Evolutionary conservation across 2,113 vertebrate species (phyloP).

Genomic region (Hippopotamus amphibius): DNA sequence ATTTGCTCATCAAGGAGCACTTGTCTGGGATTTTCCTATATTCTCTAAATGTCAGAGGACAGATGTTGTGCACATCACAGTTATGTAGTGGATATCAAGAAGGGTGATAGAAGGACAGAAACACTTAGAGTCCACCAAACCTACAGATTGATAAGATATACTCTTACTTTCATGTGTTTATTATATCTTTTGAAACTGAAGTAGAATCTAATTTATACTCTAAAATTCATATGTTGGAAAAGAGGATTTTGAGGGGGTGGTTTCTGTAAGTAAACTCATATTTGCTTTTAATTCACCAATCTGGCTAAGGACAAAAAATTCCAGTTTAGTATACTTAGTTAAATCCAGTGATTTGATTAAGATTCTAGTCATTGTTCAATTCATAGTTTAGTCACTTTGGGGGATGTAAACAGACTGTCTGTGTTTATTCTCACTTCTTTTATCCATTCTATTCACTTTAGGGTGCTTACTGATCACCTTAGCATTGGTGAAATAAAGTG

Average conservation of each 20-base stretch:
- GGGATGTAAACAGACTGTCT: too few species aligned
- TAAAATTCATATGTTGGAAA: neutral
- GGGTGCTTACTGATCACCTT: accelerated
- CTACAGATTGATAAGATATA: neutral
- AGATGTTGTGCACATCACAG: neutral
- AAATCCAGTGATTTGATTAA: neutral
- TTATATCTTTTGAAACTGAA: neutral
- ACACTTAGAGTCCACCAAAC: accelerated
- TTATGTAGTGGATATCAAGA: neutral
- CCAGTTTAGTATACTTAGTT: neutral
- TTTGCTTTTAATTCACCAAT: neutral
- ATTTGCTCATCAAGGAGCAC: neutral
- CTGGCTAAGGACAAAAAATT: neutral
- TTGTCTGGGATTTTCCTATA: neutral
- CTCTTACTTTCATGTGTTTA: neutral
- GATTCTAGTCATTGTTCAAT: neutral
- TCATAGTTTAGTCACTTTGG: neutral
- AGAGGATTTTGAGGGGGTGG: neutral
- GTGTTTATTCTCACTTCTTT: neutral
- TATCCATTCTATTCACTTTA: accelerated
- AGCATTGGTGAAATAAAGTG: accelerated
- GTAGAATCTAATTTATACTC: neutral
- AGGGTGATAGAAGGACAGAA: neutral
- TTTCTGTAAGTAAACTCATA: neutral
- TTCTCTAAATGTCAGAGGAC: neutral